Evolutionary conservation across 2,113 vertebrate species (phyloP).

Genomic region (Rhynchopsitta pachyrhyncha): DNA sequence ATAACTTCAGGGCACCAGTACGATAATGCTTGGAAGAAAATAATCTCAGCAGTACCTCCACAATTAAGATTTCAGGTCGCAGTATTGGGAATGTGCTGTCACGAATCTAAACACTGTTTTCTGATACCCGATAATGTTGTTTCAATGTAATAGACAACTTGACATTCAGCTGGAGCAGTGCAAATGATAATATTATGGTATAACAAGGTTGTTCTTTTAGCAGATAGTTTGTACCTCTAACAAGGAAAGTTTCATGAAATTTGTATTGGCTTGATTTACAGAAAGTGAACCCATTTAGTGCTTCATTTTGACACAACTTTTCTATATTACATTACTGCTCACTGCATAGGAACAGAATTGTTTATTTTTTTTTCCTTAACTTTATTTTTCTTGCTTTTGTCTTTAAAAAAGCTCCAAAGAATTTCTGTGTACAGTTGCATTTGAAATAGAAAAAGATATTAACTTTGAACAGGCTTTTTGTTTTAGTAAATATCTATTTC

Average conservation of each 20-base stretch:
- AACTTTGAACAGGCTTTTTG: constrained; percentile 42
- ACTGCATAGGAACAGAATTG: not conserved
- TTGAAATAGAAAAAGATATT: constrained; percentile 17
- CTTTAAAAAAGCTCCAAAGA: not conserved
- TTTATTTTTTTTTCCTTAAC: not conserved
- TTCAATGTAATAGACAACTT: not conserved
- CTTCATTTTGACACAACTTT: not conserved
- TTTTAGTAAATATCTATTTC: constrained; percentile 32
- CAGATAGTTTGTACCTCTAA: constrained; percentile 13
- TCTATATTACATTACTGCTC: not conserved
- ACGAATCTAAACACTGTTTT: not conserved
- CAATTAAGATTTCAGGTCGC: constrained; percentile 21
- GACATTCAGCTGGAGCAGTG: not conserved
- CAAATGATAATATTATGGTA: constrained; percentile 22
- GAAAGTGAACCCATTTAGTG: not conserved
- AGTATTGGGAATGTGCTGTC: not conserved
- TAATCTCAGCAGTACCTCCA: not conserved
- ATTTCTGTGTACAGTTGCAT: not conserved
- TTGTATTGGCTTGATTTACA: constrained; percentile 32
- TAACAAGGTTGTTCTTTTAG: constrained; percentile 12
- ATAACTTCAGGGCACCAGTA: not conserved
- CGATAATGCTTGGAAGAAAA: not conserved
- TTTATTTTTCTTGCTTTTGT: constrained; percentile 51
- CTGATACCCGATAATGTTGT: constrained; percentile 13
- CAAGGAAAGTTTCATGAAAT: constrained; percentile 13